Evolutionary conservation across 2,888 invertebrate species (phyloP).

Genomic region (Lasioglossum pauxillum): DNA sequence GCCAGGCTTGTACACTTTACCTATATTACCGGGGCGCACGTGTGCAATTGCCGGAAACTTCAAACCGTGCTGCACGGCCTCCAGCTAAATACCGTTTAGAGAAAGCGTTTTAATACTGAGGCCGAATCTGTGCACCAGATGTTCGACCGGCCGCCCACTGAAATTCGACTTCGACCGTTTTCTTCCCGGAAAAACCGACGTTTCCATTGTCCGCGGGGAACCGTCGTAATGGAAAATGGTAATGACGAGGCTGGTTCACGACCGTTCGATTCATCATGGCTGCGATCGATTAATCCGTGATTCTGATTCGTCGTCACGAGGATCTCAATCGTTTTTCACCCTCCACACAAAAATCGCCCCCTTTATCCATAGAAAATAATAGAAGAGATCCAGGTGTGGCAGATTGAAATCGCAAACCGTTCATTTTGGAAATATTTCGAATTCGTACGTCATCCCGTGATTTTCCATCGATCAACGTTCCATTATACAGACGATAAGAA

Average conservation of each 20-base stretch:
- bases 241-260: conserved; percentile 4
- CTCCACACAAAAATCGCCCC: no score
- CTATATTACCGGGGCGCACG: conserved; percentile 40
- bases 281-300: not conserved
- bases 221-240: conserved; percentile 30
- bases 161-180: conserved; percentile 43
- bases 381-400: not conserved
- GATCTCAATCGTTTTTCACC: not conserved
- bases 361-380: not conserved
- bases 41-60: conserved; percentile 58
- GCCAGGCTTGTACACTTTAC: conserved; percentile 1
- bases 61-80: conserved; percentile 44
- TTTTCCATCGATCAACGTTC: not conserved
- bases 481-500: not conserved
- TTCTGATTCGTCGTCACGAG: conserved; percentile 11
- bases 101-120: conserved; percentile 41
- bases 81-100: conserved; percentile 59
- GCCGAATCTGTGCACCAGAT: conserved; percentile 77
- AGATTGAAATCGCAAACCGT: not conserved
- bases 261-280: not conserved
- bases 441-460: not conserved
- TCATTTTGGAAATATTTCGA: not conserved
- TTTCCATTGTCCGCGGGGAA: conserved; percentile 55
- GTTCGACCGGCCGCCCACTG: conserved; percentile 60
- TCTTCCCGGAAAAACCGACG: conserved; percentile 32